phyloP scores from a whole-genome alignment of 2,797 vertebrate genomes.

The Smutsia gigantea region DNA sequence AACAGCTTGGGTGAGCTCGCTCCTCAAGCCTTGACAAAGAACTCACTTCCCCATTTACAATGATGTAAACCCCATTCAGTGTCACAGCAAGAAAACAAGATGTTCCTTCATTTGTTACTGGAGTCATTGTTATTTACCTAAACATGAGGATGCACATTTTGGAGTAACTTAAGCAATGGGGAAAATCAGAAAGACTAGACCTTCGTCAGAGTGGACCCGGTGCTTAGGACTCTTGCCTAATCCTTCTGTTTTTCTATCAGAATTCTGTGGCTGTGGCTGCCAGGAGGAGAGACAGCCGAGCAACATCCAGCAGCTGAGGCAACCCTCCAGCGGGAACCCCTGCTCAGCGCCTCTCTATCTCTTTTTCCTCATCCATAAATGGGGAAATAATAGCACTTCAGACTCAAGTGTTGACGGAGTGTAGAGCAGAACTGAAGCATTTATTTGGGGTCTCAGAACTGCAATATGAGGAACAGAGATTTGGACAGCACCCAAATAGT shows the following conservation, averaged over 20 bases:
- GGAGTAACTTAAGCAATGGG: constrained; percentile 44
- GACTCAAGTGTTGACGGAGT: background rate
- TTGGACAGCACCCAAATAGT: too few species aligned
- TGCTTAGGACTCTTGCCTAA: constrained; percentile 23
- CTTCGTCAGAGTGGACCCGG: background rate
- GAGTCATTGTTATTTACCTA: background rate
- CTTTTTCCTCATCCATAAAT: background rate
- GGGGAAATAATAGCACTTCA: background rate
- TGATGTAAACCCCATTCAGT: background rate
- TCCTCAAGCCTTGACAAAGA: constrained; percentile 36
- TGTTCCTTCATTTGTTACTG: background rate
- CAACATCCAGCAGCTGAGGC: background rate
- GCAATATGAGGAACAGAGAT: too few species aligned
- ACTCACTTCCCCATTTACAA: constrained; percentile 64
- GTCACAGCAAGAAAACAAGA: constrained; percentile 34
- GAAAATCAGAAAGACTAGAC: background rate
- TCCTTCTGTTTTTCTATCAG: background rate
- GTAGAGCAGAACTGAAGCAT: too few species aligned
- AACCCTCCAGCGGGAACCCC: background rate
- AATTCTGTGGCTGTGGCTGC: background rate
- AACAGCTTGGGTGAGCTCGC: background rate
- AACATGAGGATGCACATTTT: background rate
- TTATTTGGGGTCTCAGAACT: too few species aligned
- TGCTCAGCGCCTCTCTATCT: background rate
- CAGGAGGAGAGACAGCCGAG: background rate